Conservation (phyloP, 2,888 invertebrate genomes). For the Epicampocera succincta region DNA sequence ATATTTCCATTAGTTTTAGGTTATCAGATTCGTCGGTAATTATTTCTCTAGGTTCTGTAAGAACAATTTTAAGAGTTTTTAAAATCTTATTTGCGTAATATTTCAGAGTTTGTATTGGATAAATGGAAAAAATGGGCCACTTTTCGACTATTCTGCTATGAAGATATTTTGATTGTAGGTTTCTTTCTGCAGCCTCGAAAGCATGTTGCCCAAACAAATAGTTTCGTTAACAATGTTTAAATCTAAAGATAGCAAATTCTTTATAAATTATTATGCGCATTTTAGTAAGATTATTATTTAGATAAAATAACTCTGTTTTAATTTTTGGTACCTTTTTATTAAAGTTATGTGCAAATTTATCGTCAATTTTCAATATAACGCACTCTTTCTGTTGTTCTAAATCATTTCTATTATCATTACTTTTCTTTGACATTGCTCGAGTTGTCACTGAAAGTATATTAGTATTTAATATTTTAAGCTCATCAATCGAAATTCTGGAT, state of each 20-base stretch:
- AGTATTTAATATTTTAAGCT: too few relatives aligned
- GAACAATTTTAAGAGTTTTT: too few relatives aligned
- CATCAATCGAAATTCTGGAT: constrained; percentile 53
- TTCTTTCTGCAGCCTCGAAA: constrained; percentile 28
- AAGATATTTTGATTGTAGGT: constrained; percentile 23
- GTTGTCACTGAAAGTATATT: too few relatives aligned
- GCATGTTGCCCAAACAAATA: constrained; percentile 15
- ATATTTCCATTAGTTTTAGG: too few relatives aligned
- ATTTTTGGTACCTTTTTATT: not conserved
- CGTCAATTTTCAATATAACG: not conserved
- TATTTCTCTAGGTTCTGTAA: too few relatives aligned
- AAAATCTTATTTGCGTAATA: constrained; percentile 7
- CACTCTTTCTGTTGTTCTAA: not conserved
- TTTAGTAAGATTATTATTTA: not conserved
- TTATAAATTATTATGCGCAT: not conserved
- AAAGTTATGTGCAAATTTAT: constrained; percentile 15
- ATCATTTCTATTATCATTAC: not conserved
- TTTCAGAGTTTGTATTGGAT: not conserved
- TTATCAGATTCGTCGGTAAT: too few relatives aligned
- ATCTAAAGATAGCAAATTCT: constrained; percentile 6
- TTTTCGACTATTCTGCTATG: constrained; percentile 42
- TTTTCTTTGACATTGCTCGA: not conserved
- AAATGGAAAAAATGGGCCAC: constrained; percentile 24
- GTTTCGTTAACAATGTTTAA: constrained; percentile 47
- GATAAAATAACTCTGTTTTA: not conserved